Evolutionary conservation across 1,140 invertebrate species (phyloP).

Genomic region (Oryzaephilus surinamensis): DNA sequence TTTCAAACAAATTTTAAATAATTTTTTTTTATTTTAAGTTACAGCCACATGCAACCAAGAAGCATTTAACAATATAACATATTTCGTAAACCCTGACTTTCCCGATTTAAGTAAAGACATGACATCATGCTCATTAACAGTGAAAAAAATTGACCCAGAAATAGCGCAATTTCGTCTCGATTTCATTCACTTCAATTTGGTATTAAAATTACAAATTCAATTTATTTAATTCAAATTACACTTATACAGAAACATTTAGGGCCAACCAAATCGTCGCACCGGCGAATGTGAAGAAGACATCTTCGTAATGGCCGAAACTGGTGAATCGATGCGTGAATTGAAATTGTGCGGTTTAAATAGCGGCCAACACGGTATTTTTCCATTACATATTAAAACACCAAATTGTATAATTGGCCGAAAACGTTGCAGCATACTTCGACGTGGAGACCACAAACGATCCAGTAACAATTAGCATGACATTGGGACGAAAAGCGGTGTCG

Average conservation of each 20-base stretch:
- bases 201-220: background rate
- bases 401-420: background rate
- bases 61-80: conserved; percentile 71
- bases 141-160: conserved; percentile 60
- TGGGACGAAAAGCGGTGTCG: conserved; percentile 46
- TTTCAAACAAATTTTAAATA: too few species aligned
- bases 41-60: conserved; percentile 63
- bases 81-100: conserved; percentile 73
- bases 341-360: conserved; percentile 70
- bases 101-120: conserved; percentile 58
- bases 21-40: conserved; percentile 47
- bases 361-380: conserved; percentile 59
- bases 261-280: conserved; percentile 66
- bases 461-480: conserved; percentile 43
- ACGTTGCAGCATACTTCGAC: conserved; percentile 53
- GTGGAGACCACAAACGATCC: conserved; percentile 44
- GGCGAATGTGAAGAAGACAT: conserved; percentile 66
- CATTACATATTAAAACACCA: background rate
- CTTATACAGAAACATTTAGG: too few species aligned
- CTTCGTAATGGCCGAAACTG: conserved; percentile 45
- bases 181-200: conserved; percentile 69
- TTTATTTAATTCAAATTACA: background rate
- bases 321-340: conserved; percentile 49
- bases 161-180: conserved; percentile 68
- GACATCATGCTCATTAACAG: conserved; percentile 49